phyloP scores from a whole-genome alignment of 2,888 invertebrate genomes.

The Bembecia ichneumoniformis region DNA sequence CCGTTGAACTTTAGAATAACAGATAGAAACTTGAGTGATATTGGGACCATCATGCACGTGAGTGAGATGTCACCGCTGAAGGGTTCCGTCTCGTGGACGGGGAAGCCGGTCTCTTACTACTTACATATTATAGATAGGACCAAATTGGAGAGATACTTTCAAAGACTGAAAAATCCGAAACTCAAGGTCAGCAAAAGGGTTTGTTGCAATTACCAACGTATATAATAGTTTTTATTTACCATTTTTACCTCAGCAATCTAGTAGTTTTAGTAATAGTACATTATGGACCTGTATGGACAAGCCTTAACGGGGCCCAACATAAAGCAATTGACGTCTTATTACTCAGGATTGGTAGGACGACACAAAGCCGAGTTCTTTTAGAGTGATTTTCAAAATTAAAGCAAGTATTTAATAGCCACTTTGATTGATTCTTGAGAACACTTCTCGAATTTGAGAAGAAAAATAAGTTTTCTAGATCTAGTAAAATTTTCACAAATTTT shows the following conservation, averaged over 20 bases:
- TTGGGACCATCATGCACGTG: slow-evolving; percentile 99
- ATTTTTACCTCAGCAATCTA: not conserved
- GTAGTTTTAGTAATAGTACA: not conserved
- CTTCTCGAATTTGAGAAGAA: too few species aligned
- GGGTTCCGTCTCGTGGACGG: slow-evolving; percentile 99
- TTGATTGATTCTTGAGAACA: too few species aligned
- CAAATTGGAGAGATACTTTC: slow-evolving; percentile 96
- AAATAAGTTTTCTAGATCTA: too few species aligned
- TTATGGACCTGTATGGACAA: too few species aligned
- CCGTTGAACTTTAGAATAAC: slow-evolving; percentile 99
- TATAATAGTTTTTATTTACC: slow-evolving; percentile 13
- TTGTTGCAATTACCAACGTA: slow-evolving; percentile 55
- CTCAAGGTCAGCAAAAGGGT: slow-evolving; percentile 76
- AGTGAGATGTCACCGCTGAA: slow-evolving; percentile 95
- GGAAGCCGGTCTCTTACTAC: slow-evolving; percentile 98
- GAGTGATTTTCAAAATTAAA: too few species aligned
- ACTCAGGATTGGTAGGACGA: too few species aligned
- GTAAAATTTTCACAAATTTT: too few species aligned
- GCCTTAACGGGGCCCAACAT: too few species aligned
- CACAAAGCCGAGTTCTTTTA: too few species aligned
- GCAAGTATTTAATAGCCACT: too few species aligned
- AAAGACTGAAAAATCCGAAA: slow-evolving; percentile 92
- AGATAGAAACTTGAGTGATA: slow-evolving; percentile 97
- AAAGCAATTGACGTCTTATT: too few species aligned
- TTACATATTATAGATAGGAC: slow-evolving; percentile 98